Evolutionary conservation across 1,140 invertebrate genomes (phyloP).

Genomic region (Drosophila equinoxialis): DNA sequence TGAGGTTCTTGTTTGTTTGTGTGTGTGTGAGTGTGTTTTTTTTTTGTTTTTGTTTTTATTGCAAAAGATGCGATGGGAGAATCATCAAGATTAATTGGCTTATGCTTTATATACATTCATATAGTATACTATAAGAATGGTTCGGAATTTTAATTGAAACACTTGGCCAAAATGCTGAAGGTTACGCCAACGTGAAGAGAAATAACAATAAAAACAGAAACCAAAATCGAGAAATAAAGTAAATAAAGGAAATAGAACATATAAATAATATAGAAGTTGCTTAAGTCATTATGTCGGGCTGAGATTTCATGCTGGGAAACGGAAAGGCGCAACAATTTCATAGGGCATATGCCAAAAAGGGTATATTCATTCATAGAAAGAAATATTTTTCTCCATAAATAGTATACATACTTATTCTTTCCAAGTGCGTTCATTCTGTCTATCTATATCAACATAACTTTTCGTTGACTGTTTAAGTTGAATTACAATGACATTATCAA

Average conservation of each 20-base stretch:
- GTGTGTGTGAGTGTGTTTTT: too few species aligned
- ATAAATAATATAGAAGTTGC: background rate
- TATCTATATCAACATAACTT: too few species aligned
- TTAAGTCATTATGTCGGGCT: background rate
- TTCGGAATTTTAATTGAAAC: slow-evolving; percentile 72
- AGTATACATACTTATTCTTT: too few species aligned
- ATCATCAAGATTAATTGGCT: slow-evolving; percentile 59
- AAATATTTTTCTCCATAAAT: too few species aligned
- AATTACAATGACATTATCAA: too few species aligned
- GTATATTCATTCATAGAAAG: too few species aligned
- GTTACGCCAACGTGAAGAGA: slow-evolving; percentile 43
- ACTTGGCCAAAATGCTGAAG: slow-evolving; percentile 54
- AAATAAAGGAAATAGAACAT: background rate
- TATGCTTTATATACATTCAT: slow-evolving; percentile 30
- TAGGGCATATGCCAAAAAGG: too few species aligned
- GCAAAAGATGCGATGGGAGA: slow-evolving; percentile 8
- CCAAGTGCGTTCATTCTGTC: too few species aligned
- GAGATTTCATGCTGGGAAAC: background rate
- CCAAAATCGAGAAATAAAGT: background rate
- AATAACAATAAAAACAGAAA: background rate
- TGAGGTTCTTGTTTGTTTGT: slow-evolving; percentile 12
- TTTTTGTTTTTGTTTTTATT: too few species aligned
- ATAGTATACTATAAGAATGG: slow-evolving; percentile 16
- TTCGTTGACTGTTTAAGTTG: too few species aligned
- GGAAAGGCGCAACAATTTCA: slow-evolving; percentile 9